Percentiles rank a stretch among this genome's conserved stretches.
These are phyloP conservation scores for Rhinolophus ferrumequinum DNA, from an alignment of 2,113 vertebrate genomes.

Conservation along the genomic window DNA sequence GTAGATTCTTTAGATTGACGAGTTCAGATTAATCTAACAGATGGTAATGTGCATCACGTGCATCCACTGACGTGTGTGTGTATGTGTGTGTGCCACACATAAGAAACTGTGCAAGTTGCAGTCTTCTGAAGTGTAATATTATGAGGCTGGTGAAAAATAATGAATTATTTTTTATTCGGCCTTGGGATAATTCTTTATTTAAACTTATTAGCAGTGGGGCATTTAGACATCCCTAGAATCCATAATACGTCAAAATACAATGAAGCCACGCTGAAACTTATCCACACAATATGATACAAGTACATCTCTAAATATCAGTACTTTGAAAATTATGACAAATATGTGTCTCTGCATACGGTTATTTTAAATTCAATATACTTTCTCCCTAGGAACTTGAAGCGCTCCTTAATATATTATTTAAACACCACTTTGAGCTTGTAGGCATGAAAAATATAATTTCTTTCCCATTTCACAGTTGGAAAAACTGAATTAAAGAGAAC, in stretches of 20 bases:
- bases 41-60: fast-evolving
- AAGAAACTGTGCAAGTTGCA: not conserved
- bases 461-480: constrained; percentile 83
- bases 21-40: not conserved
- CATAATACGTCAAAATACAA: not conserved
- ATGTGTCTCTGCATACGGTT: constrained; percentile 29
- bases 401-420: constrained; percentile 58
- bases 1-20: not conserved
- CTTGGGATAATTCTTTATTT: not conserved
- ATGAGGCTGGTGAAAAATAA: not conserved
- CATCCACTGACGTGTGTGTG: not conserved
- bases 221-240: not conserved
- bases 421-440: constrained; percentile 66
- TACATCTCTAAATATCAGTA: not conserved
- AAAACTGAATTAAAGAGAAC: constrained; percentile 79
- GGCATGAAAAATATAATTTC: constrained; percentile 76
- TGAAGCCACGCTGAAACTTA: not conserved
- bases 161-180: not conserved
- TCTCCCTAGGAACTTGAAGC: constrained; percentile 52
- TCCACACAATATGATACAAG: not conserved
- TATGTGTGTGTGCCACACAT: fast-evolving
- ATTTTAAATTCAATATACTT: constrained; percentile 50
- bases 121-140: not conserved
- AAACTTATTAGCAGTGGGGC: not conserved
- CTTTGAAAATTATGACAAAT: constrained; percentile 9